A percentile compares a stretch with the other conserved stretches of the same genome.
phyloP scores from a whole-genome alignment of 2,113 vertebrate species.

The Stegastes partitus region DNA sequence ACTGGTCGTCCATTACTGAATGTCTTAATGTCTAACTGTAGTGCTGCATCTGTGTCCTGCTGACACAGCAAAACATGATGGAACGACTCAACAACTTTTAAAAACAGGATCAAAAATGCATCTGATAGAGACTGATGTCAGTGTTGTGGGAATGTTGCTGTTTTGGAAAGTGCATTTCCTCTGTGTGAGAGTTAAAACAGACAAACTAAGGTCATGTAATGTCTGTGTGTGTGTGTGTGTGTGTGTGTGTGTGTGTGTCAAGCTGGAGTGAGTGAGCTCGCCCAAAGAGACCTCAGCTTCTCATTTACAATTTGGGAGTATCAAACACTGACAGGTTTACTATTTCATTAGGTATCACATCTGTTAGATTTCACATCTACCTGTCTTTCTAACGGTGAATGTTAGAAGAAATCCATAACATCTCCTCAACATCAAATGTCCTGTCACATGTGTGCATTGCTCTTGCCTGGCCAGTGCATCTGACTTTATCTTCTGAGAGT shows the following conservation, averaged over 20 bases:
- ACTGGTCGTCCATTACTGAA: slow-evolving; percentile 9
- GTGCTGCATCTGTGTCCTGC: not conserved
- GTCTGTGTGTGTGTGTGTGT: slow-evolving; percentile 1
- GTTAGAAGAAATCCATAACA: too few species aligned
- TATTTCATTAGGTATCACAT: not conserved
- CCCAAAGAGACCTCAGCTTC: too few species aligned
- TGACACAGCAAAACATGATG: not conserved
- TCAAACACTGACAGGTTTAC: too few species aligned
- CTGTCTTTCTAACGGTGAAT: too few species aligned
- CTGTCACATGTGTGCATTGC: too few species aligned
- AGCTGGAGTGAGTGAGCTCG: too few species aligned
- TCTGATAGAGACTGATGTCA: not conserved
- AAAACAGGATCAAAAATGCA: not conserved
- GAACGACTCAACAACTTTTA: not conserved
- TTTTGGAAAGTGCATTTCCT: not conserved
- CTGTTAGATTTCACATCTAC: not conserved
- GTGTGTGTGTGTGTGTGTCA: slow-evolving; percentile 2
- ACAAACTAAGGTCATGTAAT: slow-evolving; percentile 2
- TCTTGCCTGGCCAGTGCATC: too few species aligned
- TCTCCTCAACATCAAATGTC: too few species aligned
- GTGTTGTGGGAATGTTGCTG: not conserved
- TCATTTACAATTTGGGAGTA: too few species aligned
- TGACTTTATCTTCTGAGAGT: too few species aligned
- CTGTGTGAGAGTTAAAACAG: not conserved
- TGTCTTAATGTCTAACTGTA: not conserved